phyloP scores from a whole-genome alignment of 2,888 invertebrate genomes.

The Epicampocera succincta region DNA sequence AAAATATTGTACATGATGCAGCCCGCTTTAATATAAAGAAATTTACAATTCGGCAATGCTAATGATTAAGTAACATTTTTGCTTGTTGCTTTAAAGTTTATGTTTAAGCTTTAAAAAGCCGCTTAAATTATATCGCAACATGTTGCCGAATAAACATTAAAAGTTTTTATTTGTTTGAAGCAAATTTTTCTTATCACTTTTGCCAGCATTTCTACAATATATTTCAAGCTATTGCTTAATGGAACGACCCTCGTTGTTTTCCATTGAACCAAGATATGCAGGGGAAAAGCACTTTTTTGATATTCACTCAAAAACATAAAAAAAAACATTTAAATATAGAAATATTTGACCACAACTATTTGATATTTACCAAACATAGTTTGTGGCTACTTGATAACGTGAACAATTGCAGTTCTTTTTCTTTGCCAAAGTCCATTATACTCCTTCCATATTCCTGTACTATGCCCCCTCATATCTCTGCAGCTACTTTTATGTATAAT shows the following conservation, averaged over 20 bases:
- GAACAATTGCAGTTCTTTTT: constrained; percentile 20
- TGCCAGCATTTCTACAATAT: background rate
- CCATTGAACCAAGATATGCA: background rate
- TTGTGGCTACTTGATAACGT: constrained; percentile 56
- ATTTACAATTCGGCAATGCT: too few species aligned
- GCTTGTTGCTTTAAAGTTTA: too few species aligned
- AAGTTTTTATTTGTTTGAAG: too few species aligned
- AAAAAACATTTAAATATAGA: constrained; percentile 25
- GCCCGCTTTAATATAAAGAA: too few species aligned
- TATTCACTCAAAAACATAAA: constrained; percentile 20
- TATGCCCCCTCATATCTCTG: background rate
- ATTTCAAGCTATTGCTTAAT: background rate
- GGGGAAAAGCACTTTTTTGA: constrained; percentile 4
- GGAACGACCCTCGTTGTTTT: background rate
- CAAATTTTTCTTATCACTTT: too few species aligned
- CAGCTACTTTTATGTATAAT: constrained; percentile 15
- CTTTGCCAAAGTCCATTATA: constrained; percentile 14
- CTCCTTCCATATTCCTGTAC: background rate
- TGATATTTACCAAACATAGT: constrained; percentile 55
- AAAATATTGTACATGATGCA: too few species aligned
- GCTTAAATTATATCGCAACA: too few species aligned
- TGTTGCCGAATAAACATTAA: too few species aligned
- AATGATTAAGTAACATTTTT: too few species aligned
- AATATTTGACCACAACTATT: constrained; percentile 60
- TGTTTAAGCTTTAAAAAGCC: too few species aligned